Conservation (phyloP, 2,797 vertebrate genomes). For the Petrocephalus sullivani region DNA sequence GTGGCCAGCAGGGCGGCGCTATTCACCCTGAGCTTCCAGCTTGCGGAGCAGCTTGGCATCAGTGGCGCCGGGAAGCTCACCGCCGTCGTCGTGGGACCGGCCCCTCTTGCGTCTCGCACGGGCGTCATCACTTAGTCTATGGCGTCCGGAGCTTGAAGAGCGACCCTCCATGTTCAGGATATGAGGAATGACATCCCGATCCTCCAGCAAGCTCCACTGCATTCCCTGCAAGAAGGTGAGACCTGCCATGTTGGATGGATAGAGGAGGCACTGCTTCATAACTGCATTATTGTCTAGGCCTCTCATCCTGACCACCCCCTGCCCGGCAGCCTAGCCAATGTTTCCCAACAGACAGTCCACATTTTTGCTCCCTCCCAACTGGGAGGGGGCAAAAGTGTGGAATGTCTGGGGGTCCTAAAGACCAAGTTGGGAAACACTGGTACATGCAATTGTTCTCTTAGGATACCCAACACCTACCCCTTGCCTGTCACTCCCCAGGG, state of each 20-base stretch:
- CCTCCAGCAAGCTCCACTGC: slow-evolving; percentile 94
- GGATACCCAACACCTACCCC: neutral
- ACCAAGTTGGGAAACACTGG: neutral
- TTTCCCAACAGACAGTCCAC: neutral
- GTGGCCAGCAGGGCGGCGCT: neutral
- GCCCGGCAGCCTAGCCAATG: neutral
- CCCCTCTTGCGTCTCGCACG: slow-evolving; percentile 82
- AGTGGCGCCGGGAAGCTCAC: slow-evolving; percentile 75
- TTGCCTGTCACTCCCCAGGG: neutral
- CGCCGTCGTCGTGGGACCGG: slow-evolving; percentile 82
- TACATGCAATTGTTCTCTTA: neutral
- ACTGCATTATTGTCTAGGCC: neutral
- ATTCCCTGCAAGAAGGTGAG: slow-evolving; percentile 69
- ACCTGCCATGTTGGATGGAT: slow-evolving; percentile 19
- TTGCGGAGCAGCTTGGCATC: slow-evolving; percentile 90
- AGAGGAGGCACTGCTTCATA: slow-evolving; percentile 30
- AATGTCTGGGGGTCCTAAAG: neutral
- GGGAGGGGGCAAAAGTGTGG: neutral
- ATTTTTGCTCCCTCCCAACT: neutral
- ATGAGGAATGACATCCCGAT: slow-evolving; percentile 86
- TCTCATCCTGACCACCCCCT: neutral
- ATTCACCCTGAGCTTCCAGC: slow-evolving; percentile 91
- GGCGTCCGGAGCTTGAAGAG: slow-evolving; percentile 77
- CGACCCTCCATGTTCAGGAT: slow-evolving; percentile 92
- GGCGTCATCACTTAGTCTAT: slow-evolving; percentile 63